These are phyloP conservation scores for Schizopygopsis pylzovi DNA, from an alignment of 2,797 vertebrate genomes.

Conservation along the genomic window DNA sequence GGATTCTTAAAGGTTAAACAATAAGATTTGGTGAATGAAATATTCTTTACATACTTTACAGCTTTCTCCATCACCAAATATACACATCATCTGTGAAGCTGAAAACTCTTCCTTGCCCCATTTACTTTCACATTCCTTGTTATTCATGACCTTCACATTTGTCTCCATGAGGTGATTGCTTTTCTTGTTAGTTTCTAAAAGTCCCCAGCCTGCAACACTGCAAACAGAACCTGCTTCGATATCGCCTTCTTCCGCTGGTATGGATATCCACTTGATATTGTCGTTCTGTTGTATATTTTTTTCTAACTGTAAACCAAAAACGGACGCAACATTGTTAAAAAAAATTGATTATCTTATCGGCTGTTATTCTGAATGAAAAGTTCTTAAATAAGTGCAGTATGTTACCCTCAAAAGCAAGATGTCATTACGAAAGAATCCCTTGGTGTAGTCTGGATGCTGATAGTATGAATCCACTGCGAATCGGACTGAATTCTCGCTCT, in stretches of 20 bases:
- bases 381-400: not conserved
- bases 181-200: fast-evolving
- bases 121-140: fast-evolving
- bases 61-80: not conserved
- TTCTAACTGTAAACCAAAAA: not conserved
- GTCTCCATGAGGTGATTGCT: not conserved
- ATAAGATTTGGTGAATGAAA: too few species aligned
- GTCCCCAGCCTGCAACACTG: slow-evolving; percentile 62
- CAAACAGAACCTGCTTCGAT: slow-evolving; percentile 37
- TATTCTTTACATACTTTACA: too few species aligned
- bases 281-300: not conserved
- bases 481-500: fast-evolving
- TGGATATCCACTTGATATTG: slow-evolving; percentile 3
- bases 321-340: not conserved
- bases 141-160: slow-evolving; percentile 35
- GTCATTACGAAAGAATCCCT: not conserved
- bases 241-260: slow-evolving; percentile 6
- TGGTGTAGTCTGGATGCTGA: not conserved
- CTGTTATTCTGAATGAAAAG: too few species aligned
- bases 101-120: fast-evolving
- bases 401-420: slow-evolving; percentile 74
- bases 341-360: not conserved
- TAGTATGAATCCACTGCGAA: not conserved
- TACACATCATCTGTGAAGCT: slow-evolving; percentile 1
- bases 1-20: too few species aligned